Conservation (phyloP, 53 echinoderm and acorn worm species). For the Paracentrotus lividus region DNA sequence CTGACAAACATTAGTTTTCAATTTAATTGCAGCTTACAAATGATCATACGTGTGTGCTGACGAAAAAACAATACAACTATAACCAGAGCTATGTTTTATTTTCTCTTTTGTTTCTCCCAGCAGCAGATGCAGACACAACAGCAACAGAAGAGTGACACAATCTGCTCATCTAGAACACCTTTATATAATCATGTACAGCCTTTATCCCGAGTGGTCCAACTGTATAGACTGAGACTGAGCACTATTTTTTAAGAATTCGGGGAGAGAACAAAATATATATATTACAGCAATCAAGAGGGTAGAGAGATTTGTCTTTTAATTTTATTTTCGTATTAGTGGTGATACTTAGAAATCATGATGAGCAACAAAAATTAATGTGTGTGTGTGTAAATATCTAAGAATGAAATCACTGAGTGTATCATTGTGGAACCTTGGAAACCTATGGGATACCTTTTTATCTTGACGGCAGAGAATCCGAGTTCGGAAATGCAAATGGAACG, state of each 20-base stretch:
- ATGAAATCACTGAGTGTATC: conserved; percentile 42
- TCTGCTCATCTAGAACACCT: conserved; percentile 27
- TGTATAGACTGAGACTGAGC: conserved; percentile 42
- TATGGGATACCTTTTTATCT: neutral
- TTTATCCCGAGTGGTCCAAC: neutral
- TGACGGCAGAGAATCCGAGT: neutral
- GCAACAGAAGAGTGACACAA: conserved; percentile 47
- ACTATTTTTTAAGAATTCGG: conserved; percentile 53
- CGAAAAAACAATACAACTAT: neutral
- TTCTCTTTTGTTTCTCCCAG: conserved; percentile 1
- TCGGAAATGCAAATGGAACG: neutral
- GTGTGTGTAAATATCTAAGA: conserved; percentile 56
- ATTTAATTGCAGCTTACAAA: too few relatives aligned
- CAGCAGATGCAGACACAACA: too few relatives aligned
- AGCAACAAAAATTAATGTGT: conserved; percentile 22
- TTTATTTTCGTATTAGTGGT: conserved; percentile 58
- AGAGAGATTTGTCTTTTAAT: conserved; percentile 13
- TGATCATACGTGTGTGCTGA: too few relatives aligned
- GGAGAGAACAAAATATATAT: conserved; percentile 22
- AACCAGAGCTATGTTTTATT: neutral
- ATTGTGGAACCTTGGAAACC: neutral
- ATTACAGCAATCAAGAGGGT: conserved; percentile 54
- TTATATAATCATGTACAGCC: conserved; percentile 55
- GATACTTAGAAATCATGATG: conserved; percentile 27
- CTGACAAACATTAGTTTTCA: too few relatives aligned